Conservation (phyloP, 2,888 invertebrate genomes). For the Cheilosia urbana region DNA sequence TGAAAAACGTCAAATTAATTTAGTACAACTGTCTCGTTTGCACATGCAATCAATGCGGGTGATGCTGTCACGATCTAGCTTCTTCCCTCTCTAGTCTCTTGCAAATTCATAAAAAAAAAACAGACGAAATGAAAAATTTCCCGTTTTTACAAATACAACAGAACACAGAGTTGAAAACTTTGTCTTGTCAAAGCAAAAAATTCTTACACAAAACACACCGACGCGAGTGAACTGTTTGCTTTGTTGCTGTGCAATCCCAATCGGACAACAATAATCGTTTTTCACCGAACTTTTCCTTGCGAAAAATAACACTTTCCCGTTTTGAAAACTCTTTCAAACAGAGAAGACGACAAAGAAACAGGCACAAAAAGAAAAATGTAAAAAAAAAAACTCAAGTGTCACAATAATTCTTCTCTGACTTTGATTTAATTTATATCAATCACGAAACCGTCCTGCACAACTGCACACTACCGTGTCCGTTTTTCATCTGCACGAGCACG, state of each 20-base stretch:
- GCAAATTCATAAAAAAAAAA: conserved; percentile 31
- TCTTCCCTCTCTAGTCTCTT: conserved; percentile 30
- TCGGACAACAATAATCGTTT: conserved; percentile 16
- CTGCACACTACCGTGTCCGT: conserved; percentile 60
- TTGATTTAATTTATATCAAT: conserved; percentile 29
- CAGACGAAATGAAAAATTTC: conserved; percentile 21
- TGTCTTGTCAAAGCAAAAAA: conserved; percentile 12
- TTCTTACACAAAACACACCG: conserved; percentile 34
- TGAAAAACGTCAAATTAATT: conserved; percentile 50
- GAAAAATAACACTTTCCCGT: conserved; percentile 15
- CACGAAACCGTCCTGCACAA: conserved; percentile 48
- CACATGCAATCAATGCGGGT: conserved; percentile 24
- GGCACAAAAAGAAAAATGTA: conserved; percentile 39
- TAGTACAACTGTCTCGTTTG: conserved; percentile 35
- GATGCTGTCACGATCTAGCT: conserved; percentile 5
- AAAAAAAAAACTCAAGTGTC: conserved; percentile 24
- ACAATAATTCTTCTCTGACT: conserved; percentile 36
- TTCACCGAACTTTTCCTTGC: conserved; percentile 8
- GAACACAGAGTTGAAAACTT: conserved; percentile 14
- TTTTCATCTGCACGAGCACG: conserved; percentile 51
- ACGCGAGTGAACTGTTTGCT: conserved; percentile 26
- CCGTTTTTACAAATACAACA: conserved; percentile 53
- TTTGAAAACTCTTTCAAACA: conserved; percentile 2
- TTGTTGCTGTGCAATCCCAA: conserved; percentile 46
- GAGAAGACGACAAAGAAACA: conserved; percentile 38